Evolutionary conservation across 37 sponge, comb jelly and placozoan genomes (phyloP).

Genomic region (Oopsacas minuta): DNA sequence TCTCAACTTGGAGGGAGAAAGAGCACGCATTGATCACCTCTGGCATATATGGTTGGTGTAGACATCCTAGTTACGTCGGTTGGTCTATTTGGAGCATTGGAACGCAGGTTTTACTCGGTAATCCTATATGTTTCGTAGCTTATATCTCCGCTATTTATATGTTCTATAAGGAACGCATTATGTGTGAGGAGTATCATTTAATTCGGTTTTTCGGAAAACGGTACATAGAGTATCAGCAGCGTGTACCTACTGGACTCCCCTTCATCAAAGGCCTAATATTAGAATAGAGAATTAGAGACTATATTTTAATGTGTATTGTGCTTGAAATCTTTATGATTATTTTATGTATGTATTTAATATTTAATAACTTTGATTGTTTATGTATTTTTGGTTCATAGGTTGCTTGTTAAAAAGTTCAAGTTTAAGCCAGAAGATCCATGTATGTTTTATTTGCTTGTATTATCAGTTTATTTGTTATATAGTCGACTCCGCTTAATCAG

Average conservation of each 20-base stretch:
- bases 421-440: slow-evolving; percentile 43
- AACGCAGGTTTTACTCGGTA: slow-evolving; percentile 76
- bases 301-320: no score
- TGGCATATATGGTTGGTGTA: slow-evolving; percentile 63
- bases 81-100: slow-evolving; percentile 98
- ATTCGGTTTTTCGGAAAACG: slow-evolving; percentile 67
- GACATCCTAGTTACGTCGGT: slow-evolving; percentile 92
- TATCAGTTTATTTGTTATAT: no score
- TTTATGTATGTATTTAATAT: not conserved
- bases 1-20: slow-evolving; percentile 37
- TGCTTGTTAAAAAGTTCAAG: slow-evolving; percentile 60
- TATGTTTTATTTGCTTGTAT: slow-evolving; percentile 22
- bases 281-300: not conserved
- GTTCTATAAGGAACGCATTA: slow-evolving; percentile 84
- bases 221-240: slow-evolving; percentile 66
- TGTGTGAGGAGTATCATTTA: slow-evolving; percentile 60
- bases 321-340: not conserved
- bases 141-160: slow-evolving; percentile 58
- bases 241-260: slow-evolving; percentile 75
- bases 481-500: no score
- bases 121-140: slow-evolving; percentile 64
- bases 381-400: slow-evolving; percentile 27
- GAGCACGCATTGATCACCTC: slow-evolving; percentile 56
- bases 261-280: slow-evolving; percentile 44
- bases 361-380: no score